These are phyloP conservation scores for Hemicrepidius hirtus DNA, from an alignment of 2,888 invertebrate genomes.

Conservation along the genomic window DNA sequence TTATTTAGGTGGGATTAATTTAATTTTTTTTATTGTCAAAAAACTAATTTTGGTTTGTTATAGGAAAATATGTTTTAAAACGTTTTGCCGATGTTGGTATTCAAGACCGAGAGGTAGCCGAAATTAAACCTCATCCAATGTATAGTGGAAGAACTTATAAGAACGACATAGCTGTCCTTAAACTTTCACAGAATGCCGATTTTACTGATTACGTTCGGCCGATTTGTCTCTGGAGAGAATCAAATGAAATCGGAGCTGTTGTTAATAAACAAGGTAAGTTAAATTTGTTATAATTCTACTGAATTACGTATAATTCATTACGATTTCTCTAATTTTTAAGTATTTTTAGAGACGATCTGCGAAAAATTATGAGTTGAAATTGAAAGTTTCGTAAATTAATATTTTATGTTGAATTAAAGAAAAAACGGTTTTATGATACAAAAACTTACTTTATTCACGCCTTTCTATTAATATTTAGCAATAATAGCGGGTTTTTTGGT, in stretches of 20 bases:
- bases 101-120: constrained; percentile 66
- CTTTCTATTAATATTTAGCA: too few species aligned
- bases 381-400: too few species aligned
- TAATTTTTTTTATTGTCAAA: not conserved
- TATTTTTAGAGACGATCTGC: too few species aligned
- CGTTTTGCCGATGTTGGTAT: constrained; percentile 67
- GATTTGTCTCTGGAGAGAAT: constrained; percentile 66
- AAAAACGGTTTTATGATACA: too few species aligned
- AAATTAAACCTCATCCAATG: constrained; percentile 64
- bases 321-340: too few species aligned
- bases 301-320: too few species aligned
- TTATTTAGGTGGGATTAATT: constrained; percentile 61
- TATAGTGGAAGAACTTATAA: constrained; percentile 64
- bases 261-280: constrained; percentile 61
- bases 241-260: constrained; percentile 57
- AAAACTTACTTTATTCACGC: too few species aligned
- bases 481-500: too few species aligned
- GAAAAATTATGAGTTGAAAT: too few species aligned
- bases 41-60: constrained; percentile 18
- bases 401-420: too few species aligned
- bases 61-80: constrained; percentile 68
- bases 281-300: too few species aligned
- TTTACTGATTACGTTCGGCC: constrained; percentile 68
- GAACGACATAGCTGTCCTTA: constrained; percentile 67
- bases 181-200: constrained; percentile 60